Conservation (phyloP, 2,888 invertebrate species). For the Tenthredo amoena region DNA sequence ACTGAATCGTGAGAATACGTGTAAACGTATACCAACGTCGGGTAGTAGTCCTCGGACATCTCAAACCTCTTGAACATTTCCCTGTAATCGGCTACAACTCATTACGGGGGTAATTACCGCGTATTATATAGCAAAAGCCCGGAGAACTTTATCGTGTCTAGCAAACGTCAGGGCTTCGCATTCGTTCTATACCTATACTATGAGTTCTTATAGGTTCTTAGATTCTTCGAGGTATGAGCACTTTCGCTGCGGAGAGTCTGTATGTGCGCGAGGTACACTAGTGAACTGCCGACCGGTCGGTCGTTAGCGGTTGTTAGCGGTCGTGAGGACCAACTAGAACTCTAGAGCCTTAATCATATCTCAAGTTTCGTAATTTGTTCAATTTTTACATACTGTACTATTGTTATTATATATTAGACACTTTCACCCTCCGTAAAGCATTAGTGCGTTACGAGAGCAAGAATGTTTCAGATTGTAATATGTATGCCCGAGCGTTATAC, state of each 20-base stretch:
- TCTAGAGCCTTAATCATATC: slow-evolving; percentile 39
- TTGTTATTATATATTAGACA: slow-evolving; percentile 46
- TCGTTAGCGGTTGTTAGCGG: slow-evolving; percentile 48
- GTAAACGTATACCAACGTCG: neutral
- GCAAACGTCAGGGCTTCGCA: slow-evolving; percentile 30
- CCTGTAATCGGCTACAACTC: slow-evolving; percentile 22
- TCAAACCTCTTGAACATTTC: slow-evolving; percentile 37
- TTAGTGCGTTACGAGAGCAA: slow-evolving; percentile 28
- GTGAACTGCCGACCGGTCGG: slow-evolving; percentile 42
- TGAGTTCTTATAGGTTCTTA: neutral
- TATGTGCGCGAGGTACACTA: neutral
- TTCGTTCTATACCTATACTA: slow-evolving; percentile 8
- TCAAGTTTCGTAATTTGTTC: slow-evolving; percentile 45
- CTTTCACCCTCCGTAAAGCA: slow-evolving; percentile 44
- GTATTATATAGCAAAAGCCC: slow-evolving; percentile 15
- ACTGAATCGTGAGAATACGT: slow-evolving; percentile 28
- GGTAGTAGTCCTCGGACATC: slow-evolving; percentile 3
- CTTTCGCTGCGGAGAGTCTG: slow-evolving; percentile 16
- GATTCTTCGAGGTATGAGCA: slow-evolving; percentile 4
- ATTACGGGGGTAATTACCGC: slow-evolving; percentile 30
- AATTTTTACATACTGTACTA: slow-evolving; percentile 38
- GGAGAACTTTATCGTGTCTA: slow-evolving; percentile 32
- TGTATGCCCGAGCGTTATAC: neutral
- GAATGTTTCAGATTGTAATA: neutral
- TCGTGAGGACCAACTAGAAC: slow-evolving; percentile 34